Evolutionary conservation across 2,888 invertebrate species (phyloP).

Genomic region (Drosophila sordidula): DNA sequence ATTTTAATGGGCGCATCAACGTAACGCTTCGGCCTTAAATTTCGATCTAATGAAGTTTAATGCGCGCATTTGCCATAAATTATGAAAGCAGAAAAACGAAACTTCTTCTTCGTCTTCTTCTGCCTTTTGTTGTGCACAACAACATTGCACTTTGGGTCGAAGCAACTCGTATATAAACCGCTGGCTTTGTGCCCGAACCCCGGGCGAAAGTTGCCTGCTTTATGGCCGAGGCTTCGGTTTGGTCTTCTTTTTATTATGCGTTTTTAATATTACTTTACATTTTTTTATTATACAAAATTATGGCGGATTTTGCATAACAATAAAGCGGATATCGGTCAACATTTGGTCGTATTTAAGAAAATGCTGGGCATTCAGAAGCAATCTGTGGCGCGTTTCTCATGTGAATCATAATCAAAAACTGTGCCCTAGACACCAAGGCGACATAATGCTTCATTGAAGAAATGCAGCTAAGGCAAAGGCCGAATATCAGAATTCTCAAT

Average conservation of each 20-base stretch:
- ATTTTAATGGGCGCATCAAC: constrained; percentile 73
- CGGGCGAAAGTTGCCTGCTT: constrained; percentile 50
- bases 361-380: constrained; percentile 37
- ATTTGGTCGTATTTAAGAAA: constrained; percentile 34
- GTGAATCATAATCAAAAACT: constrained; percentile 26
- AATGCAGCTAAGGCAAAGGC: neutral
- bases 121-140: constrained; percentile 61
- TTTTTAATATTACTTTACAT: constrained; percentile 74
- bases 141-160: constrained; percentile 41
- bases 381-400: constrained; percentile 1
- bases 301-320: constrained; percentile 75
- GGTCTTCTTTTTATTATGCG: constrained; percentile 56
- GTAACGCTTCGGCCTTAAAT: constrained; percentile 73
- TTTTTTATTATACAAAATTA: constrained; percentile 46
- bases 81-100: constrained; percentile 51
- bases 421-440: constrained; percentile 34
- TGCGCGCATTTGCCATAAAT: constrained; percentile 80
- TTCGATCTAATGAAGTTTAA: constrained; percentile 79
- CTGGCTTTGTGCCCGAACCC: constrained; percentile 41
- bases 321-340: constrained; percentile 74
- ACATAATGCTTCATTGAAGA: constrained; percentile 10
- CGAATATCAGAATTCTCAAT: neutral
- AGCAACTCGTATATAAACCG: constrained; percentile 21
- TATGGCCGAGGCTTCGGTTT: constrained; percentile 44
- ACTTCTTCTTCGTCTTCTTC: constrained; percentile 32